Base-by-base conservation (phyloP, 2,797 vertebrate species). In the Sebastes trivittatus region DNA sequence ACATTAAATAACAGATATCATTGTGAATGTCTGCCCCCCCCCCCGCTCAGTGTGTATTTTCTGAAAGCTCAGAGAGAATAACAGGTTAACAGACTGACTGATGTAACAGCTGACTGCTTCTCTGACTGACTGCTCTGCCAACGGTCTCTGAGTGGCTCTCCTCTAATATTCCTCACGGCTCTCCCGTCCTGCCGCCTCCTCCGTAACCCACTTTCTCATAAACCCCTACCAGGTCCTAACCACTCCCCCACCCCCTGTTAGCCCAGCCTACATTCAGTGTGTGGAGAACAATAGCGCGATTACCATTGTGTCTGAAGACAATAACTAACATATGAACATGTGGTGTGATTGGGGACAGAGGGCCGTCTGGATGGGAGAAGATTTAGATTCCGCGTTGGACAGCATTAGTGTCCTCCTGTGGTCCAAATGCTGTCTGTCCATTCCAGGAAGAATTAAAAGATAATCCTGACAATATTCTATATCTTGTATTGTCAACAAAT, bases 161-260 rank as follows among this genome's bases (percentile, higher is more conserved):
- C 59, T 72, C 27, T 70, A 29, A 65, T 81, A 69, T 46, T 75
- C 64, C 22, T 77, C 22, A 34, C 18, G 34, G 56, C 36, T 46
- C 68, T 13, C 25, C 68, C 59, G 56, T 62, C 42, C 60, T 42
- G 71, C 56, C 70, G 79, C 72, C 80, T 63, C 73, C 61, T 80
- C 75, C 70, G 23, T 92, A 89, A 91, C 91, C 93, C 85, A 92
- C 79, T 93, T 93, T 92, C 82, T 60, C 55, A 18, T 76, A 75
- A 79, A 84, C 79, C 72, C 86, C 78, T 6, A 52, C 13, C 36
- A 61, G 58, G 52, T 60, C 83, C 78, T 65, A 69, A 73, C 75
- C 52, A 73, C 79, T 22, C 20, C 10, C 20, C 16, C 11, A 20
- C 25, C 14, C 11, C 30, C 34, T n/a, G 20, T 66, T n/a, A 32